phyloP scores from a whole-genome alignment of 2,888 invertebrate genomes.

The Callinectes sapidus region DNA sequence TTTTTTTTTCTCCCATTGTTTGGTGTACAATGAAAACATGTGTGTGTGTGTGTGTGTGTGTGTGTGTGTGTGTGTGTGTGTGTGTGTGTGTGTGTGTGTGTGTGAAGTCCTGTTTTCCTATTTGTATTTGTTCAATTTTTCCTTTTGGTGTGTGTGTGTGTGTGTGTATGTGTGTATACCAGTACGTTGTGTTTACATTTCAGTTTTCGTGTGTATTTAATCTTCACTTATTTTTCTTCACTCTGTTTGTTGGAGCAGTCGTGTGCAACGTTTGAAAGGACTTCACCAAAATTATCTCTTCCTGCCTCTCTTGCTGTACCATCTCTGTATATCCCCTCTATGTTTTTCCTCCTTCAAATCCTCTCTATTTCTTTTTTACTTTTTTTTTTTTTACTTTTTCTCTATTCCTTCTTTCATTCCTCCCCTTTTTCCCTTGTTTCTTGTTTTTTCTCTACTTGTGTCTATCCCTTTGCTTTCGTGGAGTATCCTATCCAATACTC shows the following conservation, averaged over 20 bases:
- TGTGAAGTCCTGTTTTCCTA: background rate
- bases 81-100: conserved; percentile 1
- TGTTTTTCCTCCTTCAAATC: background rate
- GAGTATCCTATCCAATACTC: background rate
- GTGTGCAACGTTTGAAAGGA: background rate
- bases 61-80: background rate
- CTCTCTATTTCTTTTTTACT: too few relatives aligned
- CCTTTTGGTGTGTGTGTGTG: background rate
- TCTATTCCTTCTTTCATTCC: too few relatives aligned
- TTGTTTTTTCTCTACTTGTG: background rate
- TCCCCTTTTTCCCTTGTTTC: too few relatives aligned
- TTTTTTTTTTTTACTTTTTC: too few relatives aligned
- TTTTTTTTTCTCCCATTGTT: background rate
- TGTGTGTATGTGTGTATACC: background rate
- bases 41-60: conserved; percentile 1
- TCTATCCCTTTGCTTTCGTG: background rate
- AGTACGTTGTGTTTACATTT: too few relatives aligned
- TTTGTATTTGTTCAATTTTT: background rate
- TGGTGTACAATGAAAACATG: background rate
- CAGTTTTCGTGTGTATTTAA: background rate
- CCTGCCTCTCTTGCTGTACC: background rate
- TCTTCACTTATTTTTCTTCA: background rate
- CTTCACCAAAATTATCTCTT: background rate
- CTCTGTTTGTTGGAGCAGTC: background rate
- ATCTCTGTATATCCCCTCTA: background rate